Evolutionary conservation across 2,888 invertebrate genomes (phyloP), one percentile per base, ranked within the genome.

Genomic region (Brachypterus glaber): DNA sequence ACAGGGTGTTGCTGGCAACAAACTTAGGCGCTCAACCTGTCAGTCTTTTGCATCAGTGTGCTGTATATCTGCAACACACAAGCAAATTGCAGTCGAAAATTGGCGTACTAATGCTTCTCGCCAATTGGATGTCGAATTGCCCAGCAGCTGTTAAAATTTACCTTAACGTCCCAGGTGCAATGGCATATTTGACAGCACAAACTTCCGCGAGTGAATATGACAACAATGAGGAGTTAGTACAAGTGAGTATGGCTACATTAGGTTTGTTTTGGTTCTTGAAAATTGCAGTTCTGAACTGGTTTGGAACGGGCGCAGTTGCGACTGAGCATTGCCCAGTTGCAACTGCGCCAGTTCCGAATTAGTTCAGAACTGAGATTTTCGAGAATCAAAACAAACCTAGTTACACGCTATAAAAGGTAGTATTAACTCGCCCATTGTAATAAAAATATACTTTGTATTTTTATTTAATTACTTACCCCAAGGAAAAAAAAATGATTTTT

Each of bases 11-110:
- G 44, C 68, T 98, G 39, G 91, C 95, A 0, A 85, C 87, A 0
- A 82, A 82, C 46, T 74, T 81, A 2, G 86, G 86, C 0, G 80
- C 84, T 42, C 78, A 86, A 3, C 92, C 96, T 0, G 83, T 92
- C 8, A 86, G 92, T 1, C 69, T 98, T 41, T 69, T 98, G 45
- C 86, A 91, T 53, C 93, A 96, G 61, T 87, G 91, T 55, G 81
- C 86, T 3, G 72, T 80, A 54, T 73, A 89, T 46, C 67, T 96
- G 42, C 89, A 91, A 59, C 88, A 86, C 63, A 81, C 84, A 11
- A 79, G 76, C 13, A 83, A 85, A 59, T 64, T 85, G 21, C 89
- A 89, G 62, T 79, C 84, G 21, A 81, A 87, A 73, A 76, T 96
- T 33, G 95, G 91, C 0, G 72, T 97, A 3, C 70, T 98, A 31